Percentiles rank a stretch among this genome's conserved stretches.
Evolutionary conservation across 2,797 vertebrate species (phyloP).

Genomic region (Limnodromus scolopaceus): DNA sequence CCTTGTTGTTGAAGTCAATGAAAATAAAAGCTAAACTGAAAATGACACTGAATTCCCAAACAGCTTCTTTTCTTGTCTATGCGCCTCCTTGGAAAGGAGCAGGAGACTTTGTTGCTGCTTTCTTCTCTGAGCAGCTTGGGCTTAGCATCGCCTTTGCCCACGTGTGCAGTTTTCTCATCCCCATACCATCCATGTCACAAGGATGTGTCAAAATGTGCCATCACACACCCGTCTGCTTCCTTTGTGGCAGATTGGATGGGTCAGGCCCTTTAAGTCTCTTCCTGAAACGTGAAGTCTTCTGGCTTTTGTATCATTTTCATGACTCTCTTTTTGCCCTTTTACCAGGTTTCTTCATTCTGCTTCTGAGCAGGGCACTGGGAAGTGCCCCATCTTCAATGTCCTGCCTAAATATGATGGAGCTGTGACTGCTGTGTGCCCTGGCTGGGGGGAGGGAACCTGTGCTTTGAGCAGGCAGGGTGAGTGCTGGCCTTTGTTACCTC

Average conservation of each 20-base stretch:
- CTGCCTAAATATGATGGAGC: not conserved
- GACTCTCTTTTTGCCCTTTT: not conserved
- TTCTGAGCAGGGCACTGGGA: not conserved
- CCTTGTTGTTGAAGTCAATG: slow-evolving; percentile 60
- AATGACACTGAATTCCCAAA: not conserved
- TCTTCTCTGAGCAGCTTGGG: not conserved
- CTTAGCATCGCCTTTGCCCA: not conserved
- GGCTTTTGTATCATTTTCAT: not conserved
- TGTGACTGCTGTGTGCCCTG: not conserved
- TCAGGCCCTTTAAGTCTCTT: not conserved
- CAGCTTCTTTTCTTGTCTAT: not conserved
- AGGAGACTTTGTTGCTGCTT: not conserved
- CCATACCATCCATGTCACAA: rapidly evolving
- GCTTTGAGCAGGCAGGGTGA: not conserved
- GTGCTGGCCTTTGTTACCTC: not conserved
- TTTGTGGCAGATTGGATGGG: not conserved
- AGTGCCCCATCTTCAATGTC: rapidly evolving
- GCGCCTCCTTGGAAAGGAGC: not conserved
- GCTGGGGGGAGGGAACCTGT: rapidly evolving
- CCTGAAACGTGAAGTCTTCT: not conserved
- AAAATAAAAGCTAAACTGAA: slow-evolving; percentile 69
- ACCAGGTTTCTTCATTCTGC: not conserved
- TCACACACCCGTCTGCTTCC: not conserved
- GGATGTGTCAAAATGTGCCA: not conserved
- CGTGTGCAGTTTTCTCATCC: not conserved